phyloP scores from a whole-genome alignment of 2,888 invertebrate genomes.

The Coecobrya sp. region DNA sequence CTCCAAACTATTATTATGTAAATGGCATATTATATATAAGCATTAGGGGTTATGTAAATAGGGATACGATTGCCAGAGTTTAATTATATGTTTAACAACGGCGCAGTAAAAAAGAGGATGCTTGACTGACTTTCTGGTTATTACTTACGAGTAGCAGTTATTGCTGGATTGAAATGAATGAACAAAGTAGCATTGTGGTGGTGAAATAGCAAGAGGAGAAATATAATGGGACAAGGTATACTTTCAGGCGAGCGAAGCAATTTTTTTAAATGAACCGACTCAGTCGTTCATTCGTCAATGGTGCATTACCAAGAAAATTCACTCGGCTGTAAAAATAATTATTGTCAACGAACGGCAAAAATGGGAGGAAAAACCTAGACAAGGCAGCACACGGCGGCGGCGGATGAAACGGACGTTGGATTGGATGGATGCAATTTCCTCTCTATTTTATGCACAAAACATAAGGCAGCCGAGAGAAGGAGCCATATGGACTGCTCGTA shows the following conservation, averaged over 20 bases:
- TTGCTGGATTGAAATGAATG: not conserved
- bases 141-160: not conserved
- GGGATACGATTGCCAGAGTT: not conserved
- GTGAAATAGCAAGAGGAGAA: not conserved
- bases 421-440: constrained; percentile 14
- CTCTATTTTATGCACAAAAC: not conserved
- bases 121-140: not conserved
- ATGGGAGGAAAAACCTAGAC: not conserved
- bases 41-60: no score
- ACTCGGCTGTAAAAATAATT: constrained; percentile 22
- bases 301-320: not conserved
- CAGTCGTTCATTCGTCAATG: not conserved
- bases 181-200: not conserved
- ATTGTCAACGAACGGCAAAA: constrained; percentile 9
- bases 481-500: constrained; percentile 1
- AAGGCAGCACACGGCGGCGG: no score
- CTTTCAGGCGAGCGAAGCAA: not conserved
- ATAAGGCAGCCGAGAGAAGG: not conserved
- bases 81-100: not conserved
- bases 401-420: not conserved
- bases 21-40: no score
- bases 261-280: not conserved
- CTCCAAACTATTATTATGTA: not conserved
- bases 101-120: not conserved
- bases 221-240: not conserved